These are phyloP conservation scores for Poecilus cupreus DNA, from an alignment of 2,888 invertebrate genomes.

Conservation along the genomic window DNA sequence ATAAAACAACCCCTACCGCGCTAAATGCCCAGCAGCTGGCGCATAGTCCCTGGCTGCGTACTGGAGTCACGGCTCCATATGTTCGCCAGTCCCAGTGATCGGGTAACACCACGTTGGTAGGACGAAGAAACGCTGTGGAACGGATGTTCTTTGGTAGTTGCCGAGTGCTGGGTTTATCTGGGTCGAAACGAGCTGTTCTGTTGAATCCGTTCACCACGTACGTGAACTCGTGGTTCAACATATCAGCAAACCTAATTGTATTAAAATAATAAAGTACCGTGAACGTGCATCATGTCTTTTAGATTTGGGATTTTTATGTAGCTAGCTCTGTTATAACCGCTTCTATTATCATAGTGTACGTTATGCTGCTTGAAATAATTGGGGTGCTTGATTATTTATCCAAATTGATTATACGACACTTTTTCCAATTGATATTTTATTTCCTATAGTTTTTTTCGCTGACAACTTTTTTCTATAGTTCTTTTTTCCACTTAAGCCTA, in stretches of 20 bases:
- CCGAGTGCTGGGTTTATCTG: neutral
- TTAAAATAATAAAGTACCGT: neutral
- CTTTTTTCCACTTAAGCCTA: no score
- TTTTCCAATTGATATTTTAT: no score
- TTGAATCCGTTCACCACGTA: slow-evolving; percentile 70
- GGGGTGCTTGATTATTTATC: no score
- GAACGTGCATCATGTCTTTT: no score
- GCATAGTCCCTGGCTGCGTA: slow-evolving; percentile 69
- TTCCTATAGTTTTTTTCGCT: no score
- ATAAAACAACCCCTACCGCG: no score
- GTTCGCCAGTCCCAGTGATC: slow-evolving; percentile 70
- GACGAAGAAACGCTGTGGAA: slow-evolving; percentile 68
- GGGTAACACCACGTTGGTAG: slow-evolving; percentile 69
- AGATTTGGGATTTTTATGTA: no score
- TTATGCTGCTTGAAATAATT: no score
- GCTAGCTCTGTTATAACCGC: no score
- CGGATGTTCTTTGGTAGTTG: slow-evolving; percentile 50
- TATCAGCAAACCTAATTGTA: slow-evolving; percentile 65
- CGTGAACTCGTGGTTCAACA: slow-evolving; percentile 70
- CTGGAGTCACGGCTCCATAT: slow-evolving; percentile 69
- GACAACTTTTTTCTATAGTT: no score
- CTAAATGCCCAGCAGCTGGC: slow-evolving; percentile 71
- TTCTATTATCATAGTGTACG: no score
- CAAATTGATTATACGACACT: no score
- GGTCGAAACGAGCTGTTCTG: slow-evolving; percentile 61